phyloP scores from a whole-genome alignment of 2,113 vertebrate species.

The Panurus biarmicus region DNA sequence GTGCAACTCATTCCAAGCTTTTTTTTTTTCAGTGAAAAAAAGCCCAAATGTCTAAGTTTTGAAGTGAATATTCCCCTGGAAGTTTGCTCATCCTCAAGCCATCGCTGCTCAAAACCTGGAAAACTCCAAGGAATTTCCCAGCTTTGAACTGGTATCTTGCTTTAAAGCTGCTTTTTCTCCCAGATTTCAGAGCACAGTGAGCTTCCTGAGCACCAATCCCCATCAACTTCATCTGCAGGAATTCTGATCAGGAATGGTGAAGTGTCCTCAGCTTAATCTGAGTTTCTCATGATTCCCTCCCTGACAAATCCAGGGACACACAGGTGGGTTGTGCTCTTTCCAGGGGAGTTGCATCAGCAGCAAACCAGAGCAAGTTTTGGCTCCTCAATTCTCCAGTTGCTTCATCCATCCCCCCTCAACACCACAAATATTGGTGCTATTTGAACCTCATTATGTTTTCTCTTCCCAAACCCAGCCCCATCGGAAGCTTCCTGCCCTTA shows the following conservation, averaged over 20 bases:
- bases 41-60: neutral
- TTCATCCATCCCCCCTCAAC: neutral
- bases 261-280: neutral
- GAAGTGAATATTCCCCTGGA: neutral
- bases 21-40: neutral
- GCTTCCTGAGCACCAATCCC: neutral
- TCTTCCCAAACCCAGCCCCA: neutral
- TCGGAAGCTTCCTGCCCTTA: conserved; percentile 31
- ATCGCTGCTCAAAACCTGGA: neutral
- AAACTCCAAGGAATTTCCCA: neutral
- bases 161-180: neutral
- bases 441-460: neutral
- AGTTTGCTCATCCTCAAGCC: neutral
- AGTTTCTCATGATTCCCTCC: neutral
- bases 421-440: conserved; percentile 1
- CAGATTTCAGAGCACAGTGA: neutral
- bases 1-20: neutral
- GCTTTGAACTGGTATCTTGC: neutral
- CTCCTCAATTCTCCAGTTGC: neutral
- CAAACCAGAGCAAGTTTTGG: neutral
- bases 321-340: neutral
- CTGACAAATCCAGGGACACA: neutral
- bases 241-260: neutral
- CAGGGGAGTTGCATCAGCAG: neutral
- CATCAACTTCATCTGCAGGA: neutral